Evolutionary conservation across 2,888 invertebrate species (phyloP), one percentile per base, ranked within the genome.

Genomic region (Spodoptera exigua): DNA sequence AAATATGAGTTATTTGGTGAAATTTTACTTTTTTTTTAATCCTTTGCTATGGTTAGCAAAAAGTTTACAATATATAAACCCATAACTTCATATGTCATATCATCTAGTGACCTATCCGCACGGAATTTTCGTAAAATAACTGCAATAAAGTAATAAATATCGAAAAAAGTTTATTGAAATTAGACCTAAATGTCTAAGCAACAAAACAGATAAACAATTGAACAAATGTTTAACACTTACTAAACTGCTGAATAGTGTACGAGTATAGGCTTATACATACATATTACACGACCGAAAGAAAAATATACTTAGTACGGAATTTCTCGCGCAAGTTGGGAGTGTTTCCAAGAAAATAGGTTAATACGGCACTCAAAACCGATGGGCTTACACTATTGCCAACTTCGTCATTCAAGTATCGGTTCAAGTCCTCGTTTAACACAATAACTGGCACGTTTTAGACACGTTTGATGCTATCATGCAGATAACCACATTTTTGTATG

Each of bases 301-400:
- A 68, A 72, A 60, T 48, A 67, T 39, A 43, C 27, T 27, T 27
- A 27, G 27, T 27, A 9, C 27, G 27, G 27, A 9, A 27, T 27
- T 27, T 61, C 51, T 16, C 12, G 17, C 16, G 11, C 17, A 40
- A 16, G 40, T 16, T 17, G n/a, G 18, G 18, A 37, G 39, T 53
- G 21, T 48, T 71, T 59, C 51, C 45, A 46, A 54, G 70, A 70
- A 70, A 74, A 70, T 70, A 59, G 74, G 70, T 70, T 70, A 74
- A 70, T 70, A 70, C 49, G 64, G 9, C 43, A 49, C 74, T 70
- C 46, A 40, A 70, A 74, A 53, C 46, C 48, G 56, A 55, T 73
- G 74, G 62, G 69, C 55, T 68, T 55, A 68, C 69, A 73, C 62
- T 68, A 69, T 73, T 59, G 70, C 70, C 74, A 70, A 70, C 46